Evolutionary conservation across 2,113 vertebrate species (phyloP).

Genomic region (Rattus rattus): DNA sequence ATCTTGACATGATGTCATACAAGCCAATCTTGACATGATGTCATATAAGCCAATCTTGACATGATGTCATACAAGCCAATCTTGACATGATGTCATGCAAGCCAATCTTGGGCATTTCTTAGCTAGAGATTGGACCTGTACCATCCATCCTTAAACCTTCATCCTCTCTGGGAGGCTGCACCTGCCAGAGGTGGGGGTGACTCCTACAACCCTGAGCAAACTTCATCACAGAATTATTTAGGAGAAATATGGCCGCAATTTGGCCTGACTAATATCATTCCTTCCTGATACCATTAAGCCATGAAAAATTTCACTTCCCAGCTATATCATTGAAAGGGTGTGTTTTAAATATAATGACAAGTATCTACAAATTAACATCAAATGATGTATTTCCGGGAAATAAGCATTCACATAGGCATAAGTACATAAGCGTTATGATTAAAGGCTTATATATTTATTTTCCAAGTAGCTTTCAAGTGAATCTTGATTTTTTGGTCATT

Average conservation of each 20-base stretch:
- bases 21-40: neutral
- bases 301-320: neutral
- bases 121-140: neutral
- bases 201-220: neutral
- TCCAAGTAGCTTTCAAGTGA: constrained; percentile 31
- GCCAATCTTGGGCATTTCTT: neutral
- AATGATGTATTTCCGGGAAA: constrained; percentile 31
- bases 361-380: constrained; percentile 16
- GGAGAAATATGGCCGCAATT: constrained; percentile 8
- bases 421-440: neutral
- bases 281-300: neutral
- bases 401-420: neutral
- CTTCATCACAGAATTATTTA: neutral
- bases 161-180: neutral
- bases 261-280: constrained; percentile 6
- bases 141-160: neutral
- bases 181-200: neutral
- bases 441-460: constrained; percentile 8
- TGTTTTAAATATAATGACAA: constrained; percentile 11
- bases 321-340: neutral
- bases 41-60: neutral
- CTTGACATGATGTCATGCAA: neutral
- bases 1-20: no score
- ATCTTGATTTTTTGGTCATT: constrained; percentile 23
- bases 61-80: no score